Evolutionary conservation across 1,140 invertebrate species (phyloP).

Genomic region (Chymomyza costata): DNA sequence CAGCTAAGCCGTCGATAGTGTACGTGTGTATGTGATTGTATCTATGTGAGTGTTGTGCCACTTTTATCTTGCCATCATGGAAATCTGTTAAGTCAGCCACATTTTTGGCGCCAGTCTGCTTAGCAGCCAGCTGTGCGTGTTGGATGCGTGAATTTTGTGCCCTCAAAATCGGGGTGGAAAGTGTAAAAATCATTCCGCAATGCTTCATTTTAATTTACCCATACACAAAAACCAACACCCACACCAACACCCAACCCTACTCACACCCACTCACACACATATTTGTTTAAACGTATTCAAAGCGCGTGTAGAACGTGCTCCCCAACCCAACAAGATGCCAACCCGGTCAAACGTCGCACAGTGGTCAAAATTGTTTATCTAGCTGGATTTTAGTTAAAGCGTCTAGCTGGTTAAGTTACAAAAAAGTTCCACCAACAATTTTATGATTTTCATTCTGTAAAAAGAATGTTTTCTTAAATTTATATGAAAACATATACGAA

Average conservation of each 20-base stretch:
- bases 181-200: slow-evolving; percentile 61
- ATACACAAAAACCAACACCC: slow-evolving; percentile 1
- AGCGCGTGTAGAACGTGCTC: slow-evolving; percentile 49
- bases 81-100: slow-evolving; percentile 69
- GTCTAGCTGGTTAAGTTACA: too few species aligned
- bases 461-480: too few species aligned
- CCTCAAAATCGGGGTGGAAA: slow-evolving; percentile 6
- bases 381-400: too few species aligned
- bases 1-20: slow-evolving; percentile 29
- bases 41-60: background rate
- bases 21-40: background rate
- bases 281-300: slow-evolving; percentile 65
- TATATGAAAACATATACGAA: too few species aligned
- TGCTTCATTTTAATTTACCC: slow-evolving; percentile 56
- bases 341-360: too few species aligned
- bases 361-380: too few species aligned
- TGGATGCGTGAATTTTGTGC: slow-evolving; percentile 43
- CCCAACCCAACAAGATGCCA: too few species aligned
- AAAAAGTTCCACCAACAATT: too few species aligned
- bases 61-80: slow-evolving; percentile 46
- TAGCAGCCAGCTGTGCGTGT: slow-evolving; percentile 62
- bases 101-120: slow-evolving; percentile 71
- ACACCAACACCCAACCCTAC: background rate
- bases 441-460: too few species aligned
- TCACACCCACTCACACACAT: background rate